These are phyloP conservation scores for Pseudomugil tenellus DNA, from an alignment of 2,797 vertebrate species.

Conservation along the genomic window DNA sequence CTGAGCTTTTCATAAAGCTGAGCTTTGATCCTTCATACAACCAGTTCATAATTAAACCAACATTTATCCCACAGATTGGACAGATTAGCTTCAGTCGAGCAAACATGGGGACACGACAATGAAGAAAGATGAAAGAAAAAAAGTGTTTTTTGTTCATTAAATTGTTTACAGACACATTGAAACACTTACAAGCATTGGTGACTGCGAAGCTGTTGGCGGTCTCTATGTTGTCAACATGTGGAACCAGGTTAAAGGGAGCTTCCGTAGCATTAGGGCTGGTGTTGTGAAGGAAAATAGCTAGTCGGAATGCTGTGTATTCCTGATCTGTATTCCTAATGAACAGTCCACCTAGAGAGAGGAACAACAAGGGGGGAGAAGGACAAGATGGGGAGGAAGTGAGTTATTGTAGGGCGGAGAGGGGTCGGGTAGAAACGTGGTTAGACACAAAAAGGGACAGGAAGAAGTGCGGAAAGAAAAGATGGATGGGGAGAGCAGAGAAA, in stretches of 20 bases:
- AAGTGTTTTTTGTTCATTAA: not conserved
- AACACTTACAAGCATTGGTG: conserved; percentile 98
- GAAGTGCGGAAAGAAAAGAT: conserved; percentile 37
- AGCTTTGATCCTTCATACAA: conserved; percentile 24
- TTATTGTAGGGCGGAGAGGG: conserved; percentile 47
- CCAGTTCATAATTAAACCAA: conserved; percentile 18
- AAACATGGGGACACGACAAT: not conserved
- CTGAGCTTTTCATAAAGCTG: conserved; percentile 2
- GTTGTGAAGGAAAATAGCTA: conserved; percentile 99
- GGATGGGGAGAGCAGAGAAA: conserved; percentile 45
- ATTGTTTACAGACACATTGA: not conserved
- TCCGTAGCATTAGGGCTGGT: conserved; percentile 98
- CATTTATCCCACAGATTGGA: conserved; percentile 8
- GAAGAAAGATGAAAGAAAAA: conserved; percentile 1
- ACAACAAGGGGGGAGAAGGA: conserved; percentile 34
- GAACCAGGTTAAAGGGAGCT: conserved; percentile 98
- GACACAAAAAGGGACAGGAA: conserved; percentile 17
- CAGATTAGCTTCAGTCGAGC: conserved; percentile 3
- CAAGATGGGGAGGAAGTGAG: conserved; percentile 55
- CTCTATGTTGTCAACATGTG: conserved; percentile 99
- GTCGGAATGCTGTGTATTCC: conserved; percentile 98
- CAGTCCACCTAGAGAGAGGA: conserved; percentile 84
- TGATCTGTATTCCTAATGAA: conserved; percentile 99
- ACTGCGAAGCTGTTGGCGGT: conserved; percentile 99
- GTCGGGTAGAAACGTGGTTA: conserved; percentile 20